These are phyloP conservation scores for Enteromius mattozi DNA, from an alignment of 2,797 vertebrate genomes.

Conservation along the genomic window DNA sequence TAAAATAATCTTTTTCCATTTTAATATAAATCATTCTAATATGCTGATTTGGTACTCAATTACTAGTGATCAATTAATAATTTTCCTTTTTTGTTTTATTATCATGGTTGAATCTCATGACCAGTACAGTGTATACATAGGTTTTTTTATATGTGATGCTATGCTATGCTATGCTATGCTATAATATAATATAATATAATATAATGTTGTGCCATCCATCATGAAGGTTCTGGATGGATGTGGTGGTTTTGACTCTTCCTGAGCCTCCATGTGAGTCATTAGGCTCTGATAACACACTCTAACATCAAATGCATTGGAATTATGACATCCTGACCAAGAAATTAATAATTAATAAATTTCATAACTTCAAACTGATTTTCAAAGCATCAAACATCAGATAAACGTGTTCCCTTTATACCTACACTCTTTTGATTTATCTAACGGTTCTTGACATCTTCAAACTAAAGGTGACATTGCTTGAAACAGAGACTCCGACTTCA, in stretches of 20 bases:
- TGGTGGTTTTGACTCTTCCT: background rate
- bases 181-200: too few relatives aligned
- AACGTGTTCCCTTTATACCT: background rate
- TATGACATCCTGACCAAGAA: constrained; percentile 10
- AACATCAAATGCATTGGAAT: constrained; percentile 2
- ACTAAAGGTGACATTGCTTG: constrained; percentile 47
- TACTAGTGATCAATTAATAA: background rate
- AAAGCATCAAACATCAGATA: constrained; percentile 13
- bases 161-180: too few relatives aligned
- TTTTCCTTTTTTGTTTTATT: too few relatives aligned
- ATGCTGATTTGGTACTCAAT: background rate
- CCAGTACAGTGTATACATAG: too few relatives aligned
- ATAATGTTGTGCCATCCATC: background rate
- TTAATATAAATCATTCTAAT: background rate
- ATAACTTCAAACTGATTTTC: constrained; percentile 16
- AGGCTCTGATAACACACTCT: background rate
- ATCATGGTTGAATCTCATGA: too few relatives aligned
- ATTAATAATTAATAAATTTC: too few relatives aligned
- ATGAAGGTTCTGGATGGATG: background rate
- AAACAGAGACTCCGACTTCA: constrained; percentile 6
- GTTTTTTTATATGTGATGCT: too few relatives aligned
- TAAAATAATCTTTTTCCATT: background rate
- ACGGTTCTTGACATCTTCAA: constrained; percentile 6
- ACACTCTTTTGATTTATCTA: constrained; percentile 6
- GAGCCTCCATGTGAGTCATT: background rate